These are phyloP conservation scores for Samia ricini DNA, from an alignment of 1,140 invertebrate genomes.

Conservation along the genomic window DNA sequence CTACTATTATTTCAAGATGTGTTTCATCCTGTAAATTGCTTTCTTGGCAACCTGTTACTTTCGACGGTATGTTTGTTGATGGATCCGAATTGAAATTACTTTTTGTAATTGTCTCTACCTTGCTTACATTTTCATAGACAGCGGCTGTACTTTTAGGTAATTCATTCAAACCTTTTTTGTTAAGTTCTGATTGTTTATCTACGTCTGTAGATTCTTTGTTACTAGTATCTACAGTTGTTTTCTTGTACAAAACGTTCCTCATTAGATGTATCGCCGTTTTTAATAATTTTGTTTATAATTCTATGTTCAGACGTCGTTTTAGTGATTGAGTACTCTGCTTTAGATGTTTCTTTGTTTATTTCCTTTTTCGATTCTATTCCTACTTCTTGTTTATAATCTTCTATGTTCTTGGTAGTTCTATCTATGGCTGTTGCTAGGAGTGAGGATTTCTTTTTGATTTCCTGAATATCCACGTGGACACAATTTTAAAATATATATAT, in stretches of 20 bases:
- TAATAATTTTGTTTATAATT: conserved; percentile 1
- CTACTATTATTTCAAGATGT: neutral
- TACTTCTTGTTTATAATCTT: conserved; percentile 61
- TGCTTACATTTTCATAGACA: neutral
- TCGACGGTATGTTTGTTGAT: neutral
- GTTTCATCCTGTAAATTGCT: neutral
- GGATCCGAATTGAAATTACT: neutral
- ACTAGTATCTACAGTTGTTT: conserved; percentile 10
- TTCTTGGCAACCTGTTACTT: neutral
- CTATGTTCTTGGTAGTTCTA: conserved; percentile 57
- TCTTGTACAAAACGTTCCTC: neutral
- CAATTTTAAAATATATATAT: neutral
- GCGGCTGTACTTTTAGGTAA: neutral
- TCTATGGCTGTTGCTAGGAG: conserved; percentile 60
- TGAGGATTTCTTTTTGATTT: conserved; percentile 57
- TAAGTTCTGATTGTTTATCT: conserved; percentile 11
- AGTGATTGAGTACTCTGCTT: conserved; percentile 1
- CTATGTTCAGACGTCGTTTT: conserved; percentile 4
- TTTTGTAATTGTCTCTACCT: neutral
- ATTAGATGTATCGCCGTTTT: neutral
- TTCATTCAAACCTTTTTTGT: neutral
- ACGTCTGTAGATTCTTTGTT: neutral
- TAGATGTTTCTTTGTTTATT: conserved; percentile 17
- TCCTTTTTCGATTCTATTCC: conserved; percentile 33
- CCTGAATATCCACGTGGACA: conserved; percentile 54